phyloP scores from a whole-genome alignment of 2,888 invertebrate genomes.

The Tromatobia lineatoria region DNA sequence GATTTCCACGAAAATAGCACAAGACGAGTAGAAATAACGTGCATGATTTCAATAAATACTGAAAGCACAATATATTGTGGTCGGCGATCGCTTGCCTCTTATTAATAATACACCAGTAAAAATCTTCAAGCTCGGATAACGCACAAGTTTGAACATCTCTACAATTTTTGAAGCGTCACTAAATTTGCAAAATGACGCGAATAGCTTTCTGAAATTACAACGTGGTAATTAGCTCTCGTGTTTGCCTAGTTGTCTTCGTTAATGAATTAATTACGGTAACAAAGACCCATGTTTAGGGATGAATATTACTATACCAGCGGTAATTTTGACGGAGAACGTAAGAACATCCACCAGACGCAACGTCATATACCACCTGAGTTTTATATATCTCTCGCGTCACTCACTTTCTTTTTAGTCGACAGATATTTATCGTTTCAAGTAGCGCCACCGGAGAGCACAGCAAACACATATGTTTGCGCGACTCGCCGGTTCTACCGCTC shows the following conservation, averaged over 20 bases:
- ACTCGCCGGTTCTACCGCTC: slow-evolving; percentile 36
- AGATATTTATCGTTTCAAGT: slow-evolving; percentile 70
- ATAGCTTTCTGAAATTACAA: slow-evolving; percentile 24
- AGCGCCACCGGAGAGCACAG: slow-evolving; percentile 68
- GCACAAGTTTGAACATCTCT: no score
- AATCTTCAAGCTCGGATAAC: no score
- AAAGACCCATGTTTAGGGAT: slow-evolving; percentile 17
- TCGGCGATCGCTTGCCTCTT: no score
- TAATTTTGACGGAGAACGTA: slow-evolving; percentile 77
- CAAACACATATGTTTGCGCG: slow-evolving; percentile 64
- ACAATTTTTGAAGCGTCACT: neutral
- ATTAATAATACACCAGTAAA: no score
- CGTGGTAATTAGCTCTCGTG: slow-evolving; percentile 48
- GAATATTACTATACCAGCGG: slow-evolving; percentile 50
- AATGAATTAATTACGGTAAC: slow-evolving; percentile 64
- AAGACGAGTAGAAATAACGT: no score
- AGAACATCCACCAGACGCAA: slow-evolving; percentile 58
- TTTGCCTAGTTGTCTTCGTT: slow-evolving; percentile 47
- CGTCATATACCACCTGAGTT: slow-evolving; percentile 47
- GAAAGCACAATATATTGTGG: no score
- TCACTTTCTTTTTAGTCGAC: slow-evolving; percentile 50
- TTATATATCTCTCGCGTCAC: slow-evolving; percentile 53
- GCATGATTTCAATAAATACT: no score
- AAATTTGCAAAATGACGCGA: neutral
- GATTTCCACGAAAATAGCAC: no score